Percentiles rank a stretch among this genome's conserved stretches.
These are phyloP conservation scores for Mastacembelus armatus DNA, from an alignment of 2,797 vertebrate genomes.

Conservation along the genomic window DNA sequence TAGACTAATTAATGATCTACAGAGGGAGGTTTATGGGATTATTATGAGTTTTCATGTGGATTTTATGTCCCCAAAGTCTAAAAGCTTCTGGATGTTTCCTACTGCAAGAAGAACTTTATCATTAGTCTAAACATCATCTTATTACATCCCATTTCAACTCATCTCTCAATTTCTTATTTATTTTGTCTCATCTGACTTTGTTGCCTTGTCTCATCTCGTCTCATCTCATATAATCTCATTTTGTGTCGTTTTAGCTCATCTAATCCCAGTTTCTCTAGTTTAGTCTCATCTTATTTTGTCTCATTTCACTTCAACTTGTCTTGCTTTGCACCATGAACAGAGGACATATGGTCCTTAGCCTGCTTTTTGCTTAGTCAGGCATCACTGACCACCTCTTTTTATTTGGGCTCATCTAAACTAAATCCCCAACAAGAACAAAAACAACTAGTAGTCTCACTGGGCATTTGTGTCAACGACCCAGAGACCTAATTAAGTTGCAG, in stretches of 20 bases:
- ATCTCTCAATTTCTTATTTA: not conserved
- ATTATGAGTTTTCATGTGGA: too few relatives aligned
- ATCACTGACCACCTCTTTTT: too few relatives aligned
- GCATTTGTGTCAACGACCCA: not conserved
- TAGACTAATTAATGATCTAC: not conserved
- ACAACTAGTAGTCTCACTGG: not conserved
- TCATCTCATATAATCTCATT: not conserved
- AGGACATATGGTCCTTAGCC: too few relatives aligned
- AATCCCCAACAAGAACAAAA: conserved; percentile 8
- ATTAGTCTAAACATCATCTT: not conserved
- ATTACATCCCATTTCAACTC: not conserved
- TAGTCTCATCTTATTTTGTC: not conserved
- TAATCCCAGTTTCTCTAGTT: too few relatives aligned
- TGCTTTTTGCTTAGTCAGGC: too few relatives aligned
- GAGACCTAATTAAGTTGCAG: conserved; percentile 9
- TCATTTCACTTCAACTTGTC: not conserved
- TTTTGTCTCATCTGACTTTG: not conserved
- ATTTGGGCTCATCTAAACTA: not conserved
- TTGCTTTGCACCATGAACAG: too few relatives aligned
- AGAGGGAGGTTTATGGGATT: not conserved
- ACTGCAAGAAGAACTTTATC: too few relatives aligned
- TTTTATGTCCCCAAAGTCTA: too few relatives aligned
- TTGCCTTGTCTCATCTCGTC: not conserved
- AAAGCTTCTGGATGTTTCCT: too few relatives aligned
- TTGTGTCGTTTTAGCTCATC: too few relatives aligned